These are phyloP conservation scores for Dicyrtoma fusca DNA, from an alignment of 2,888 invertebrate genomes.

Conservation along the genomic window DNA sequence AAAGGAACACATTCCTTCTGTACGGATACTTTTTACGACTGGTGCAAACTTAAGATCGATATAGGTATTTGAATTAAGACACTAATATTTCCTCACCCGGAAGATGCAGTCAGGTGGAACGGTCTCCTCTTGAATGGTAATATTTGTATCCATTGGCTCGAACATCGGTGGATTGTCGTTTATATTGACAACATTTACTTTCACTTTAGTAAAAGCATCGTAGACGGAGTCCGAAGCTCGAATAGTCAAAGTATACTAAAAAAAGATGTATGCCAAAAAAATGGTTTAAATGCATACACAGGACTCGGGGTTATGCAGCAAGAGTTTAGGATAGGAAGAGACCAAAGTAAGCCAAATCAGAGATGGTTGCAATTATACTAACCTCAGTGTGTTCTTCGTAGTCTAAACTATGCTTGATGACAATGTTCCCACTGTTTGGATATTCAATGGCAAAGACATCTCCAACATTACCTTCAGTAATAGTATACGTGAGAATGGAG, in stretches of 20 bases:
- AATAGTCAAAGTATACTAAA: conserved; percentile 77
- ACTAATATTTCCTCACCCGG: conserved; percentile 62
- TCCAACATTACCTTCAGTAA: conserved; percentile 81
- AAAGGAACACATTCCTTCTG: no score
- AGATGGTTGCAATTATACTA: conserved; percentile 42
- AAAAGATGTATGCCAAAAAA: no score
- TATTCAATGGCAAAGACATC: conserved; percentile 79
- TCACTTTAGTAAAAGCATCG: conserved; percentile 80
- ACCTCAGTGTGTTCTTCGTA: conserved; percentile 76
- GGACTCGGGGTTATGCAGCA: no score
- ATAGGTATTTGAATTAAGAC: not conserved
- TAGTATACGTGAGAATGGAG: conserved; percentile 83
- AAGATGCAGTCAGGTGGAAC: conserved; percentile 72
- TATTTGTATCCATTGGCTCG: conserved; percentile 69
- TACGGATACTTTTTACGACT: no score
- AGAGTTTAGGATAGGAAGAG: no score
- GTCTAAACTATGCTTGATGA: conserved; percentile 76
- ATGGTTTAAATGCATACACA: no score
- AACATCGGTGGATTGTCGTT: conserved; percentile 93
- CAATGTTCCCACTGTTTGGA: conserved; percentile 77
- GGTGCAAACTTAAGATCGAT: no score
- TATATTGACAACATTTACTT: conserved; percentile 83
- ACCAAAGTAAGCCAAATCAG: no score
- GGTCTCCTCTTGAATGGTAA: conserved; percentile 75
- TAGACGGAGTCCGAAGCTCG: conserved; percentile 82